These are phyloP conservation scores for Lordiphosa andalusiaca DNA, from an alignment of 2,888 invertebrate species.

Conservation along the genomic window DNA sequence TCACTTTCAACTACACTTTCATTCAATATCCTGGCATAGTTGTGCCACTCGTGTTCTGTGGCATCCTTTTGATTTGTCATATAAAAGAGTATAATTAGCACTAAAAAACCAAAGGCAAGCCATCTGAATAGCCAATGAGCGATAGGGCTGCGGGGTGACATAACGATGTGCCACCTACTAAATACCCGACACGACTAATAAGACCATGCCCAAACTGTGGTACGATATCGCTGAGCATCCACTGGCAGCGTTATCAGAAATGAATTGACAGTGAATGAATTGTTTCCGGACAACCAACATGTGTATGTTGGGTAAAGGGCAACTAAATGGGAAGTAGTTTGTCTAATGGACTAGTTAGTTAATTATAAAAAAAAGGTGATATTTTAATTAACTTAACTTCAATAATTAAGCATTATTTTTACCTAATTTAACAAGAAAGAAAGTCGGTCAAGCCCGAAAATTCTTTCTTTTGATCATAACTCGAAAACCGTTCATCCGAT, in stretches of 20 bases:
- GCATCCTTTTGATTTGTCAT: background rate
- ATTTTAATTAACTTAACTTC: no score
- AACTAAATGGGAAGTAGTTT: no score
- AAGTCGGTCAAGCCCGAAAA: no score
- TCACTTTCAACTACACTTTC: background rate
- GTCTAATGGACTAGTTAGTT: no score
- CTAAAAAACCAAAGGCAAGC: slow-evolving; percentile 14
- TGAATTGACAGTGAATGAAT: no score
- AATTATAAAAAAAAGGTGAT: no score
- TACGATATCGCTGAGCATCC: slow-evolving; percentile 1
- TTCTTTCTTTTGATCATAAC: no score
- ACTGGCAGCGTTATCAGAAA: background rate
- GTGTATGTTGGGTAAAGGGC: no score
- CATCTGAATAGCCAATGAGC: slow-evolving; percentile 24
- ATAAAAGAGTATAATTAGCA: background rate
- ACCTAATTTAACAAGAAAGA: no score
- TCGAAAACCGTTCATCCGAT: no score
- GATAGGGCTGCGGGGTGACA: background rate
- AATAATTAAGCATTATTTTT: no score
- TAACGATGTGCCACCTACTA: slow-evolving; percentile 22
- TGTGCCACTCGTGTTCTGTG: background rate
- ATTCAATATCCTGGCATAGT: background rate
- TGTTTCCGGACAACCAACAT: no score
- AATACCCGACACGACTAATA: slow-evolving; percentile 22
- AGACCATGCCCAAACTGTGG: background rate